Conservation (phyloP, 2,888 invertebrate genomes). For the Rotaria socialis region DNA sequence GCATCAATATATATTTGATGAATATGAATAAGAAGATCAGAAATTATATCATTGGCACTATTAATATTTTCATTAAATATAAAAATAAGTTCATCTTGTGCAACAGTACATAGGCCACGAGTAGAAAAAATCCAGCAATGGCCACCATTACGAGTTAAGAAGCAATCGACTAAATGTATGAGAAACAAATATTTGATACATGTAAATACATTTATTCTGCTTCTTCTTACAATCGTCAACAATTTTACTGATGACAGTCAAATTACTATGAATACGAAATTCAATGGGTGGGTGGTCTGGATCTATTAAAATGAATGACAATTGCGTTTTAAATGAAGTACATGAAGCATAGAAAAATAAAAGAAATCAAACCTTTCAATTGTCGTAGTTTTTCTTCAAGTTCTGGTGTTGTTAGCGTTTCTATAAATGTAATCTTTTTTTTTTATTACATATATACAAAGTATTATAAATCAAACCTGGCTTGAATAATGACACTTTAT, state of each 20-base stretch:
- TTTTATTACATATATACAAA: neutral
- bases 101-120: conserved; percentile 72
- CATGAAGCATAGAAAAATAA: neutral
- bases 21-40: conserved; percentile 72
- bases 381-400: neutral
- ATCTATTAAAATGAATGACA: neutral
- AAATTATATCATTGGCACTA: conserved; percentile 61
- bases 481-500: neutral
- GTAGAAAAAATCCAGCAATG: conserved; percentile 71
- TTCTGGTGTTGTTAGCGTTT: neutral
- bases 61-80: conserved; percentile 66
- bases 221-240: neutral
- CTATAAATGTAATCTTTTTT: neutral
- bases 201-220: neutral
- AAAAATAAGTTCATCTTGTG: conserved; percentile 76
- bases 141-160: neutral
- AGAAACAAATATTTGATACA: neutral
- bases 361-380: neutral
- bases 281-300: neutral
- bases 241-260: neutral
- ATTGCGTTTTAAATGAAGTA: too few relatives aligned
- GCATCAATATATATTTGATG: conserved; percentile 68
- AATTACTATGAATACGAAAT: conserved; percentile 21
- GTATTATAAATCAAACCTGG: neutral
- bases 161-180: neutral